Evolutionary conservation across 1,140 invertebrate genomes (phyloP).

Genomic region (Eumeta japonica): DNA sequence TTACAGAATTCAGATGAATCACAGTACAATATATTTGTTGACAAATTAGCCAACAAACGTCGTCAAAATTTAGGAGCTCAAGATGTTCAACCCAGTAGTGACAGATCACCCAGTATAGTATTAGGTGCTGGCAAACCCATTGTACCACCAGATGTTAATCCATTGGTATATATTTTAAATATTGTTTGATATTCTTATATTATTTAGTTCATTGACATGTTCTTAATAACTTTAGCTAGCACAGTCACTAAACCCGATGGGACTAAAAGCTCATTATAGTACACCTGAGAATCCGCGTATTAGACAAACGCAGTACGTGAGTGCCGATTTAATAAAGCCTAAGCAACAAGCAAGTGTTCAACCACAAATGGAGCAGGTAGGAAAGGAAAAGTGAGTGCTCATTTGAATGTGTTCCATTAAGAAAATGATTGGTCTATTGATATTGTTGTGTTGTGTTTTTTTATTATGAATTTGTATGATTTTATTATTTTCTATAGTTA

Average conservation of each 20-base stretch:
- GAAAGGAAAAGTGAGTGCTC: no score
- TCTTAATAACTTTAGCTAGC: constrained; percentile 22
- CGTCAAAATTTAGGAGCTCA: constrained; percentile 63
- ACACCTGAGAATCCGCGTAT: constrained; percentile 13
- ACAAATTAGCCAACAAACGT: constrained; percentile 70
- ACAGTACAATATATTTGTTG: constrained; percentile 83
- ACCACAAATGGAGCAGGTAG: neutral
- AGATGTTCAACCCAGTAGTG: constrained; percentile 28
- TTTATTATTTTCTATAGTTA: no score
- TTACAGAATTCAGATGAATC: constrained; percentile 85
- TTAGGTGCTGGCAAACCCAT: constrained; percentile 44
- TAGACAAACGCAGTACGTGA: constrained; percentile 38
- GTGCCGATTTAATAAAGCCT: constrained; percentile 27
- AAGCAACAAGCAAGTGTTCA: constrained; percentile 22
- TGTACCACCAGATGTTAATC: constrained; percentile 41
- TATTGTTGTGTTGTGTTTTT: no score
- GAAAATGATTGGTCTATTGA: no score
- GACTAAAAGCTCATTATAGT: constrained; percentile 14
- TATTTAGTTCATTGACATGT: neutral
- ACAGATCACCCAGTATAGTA: constrained; percentile 46
- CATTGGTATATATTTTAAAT: constrained; percentile 49
- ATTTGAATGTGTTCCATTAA: no score
- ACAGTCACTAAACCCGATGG: constrained; percentile 30
- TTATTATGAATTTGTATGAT: no score
- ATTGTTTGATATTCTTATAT: constrained; percentile 29